Evolutionary conservation across 2,797 vertebrate genomes (phyloP), one percentile per base, ranked within the genome.

Genomic region (Tadarida brasiliensis): DNA sequence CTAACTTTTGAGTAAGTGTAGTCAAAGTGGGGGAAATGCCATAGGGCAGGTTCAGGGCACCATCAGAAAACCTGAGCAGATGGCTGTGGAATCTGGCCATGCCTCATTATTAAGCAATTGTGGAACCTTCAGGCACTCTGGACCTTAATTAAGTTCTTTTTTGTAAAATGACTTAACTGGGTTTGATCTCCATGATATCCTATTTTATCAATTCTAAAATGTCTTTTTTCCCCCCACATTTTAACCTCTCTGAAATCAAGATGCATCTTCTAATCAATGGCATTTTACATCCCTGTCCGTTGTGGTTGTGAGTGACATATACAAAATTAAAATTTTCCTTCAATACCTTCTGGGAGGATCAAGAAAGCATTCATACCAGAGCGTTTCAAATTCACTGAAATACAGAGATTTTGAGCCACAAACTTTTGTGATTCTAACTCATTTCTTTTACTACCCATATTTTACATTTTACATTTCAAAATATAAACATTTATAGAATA

Each of bases 111-210:
- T 88, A 97, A 94, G 59, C 81, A 92, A 54, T 17, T 61, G 2
- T 33, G 20, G 84, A 67, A 94, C 85, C 94, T 87, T 82, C 71
- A 61, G 65, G 17, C 47, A 67, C 82, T 90, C 28, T 92, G 77
- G 54, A 71, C 85, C 26, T 96, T 82, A 77, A 87, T 96, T 84
- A 80, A 84, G 83, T 65, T 95, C 61, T 90, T 87, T 90, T 95
- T 83, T 68, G 26, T 84, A 83, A 94, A 94, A 93, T 84, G 59
- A 91, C 39, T 93, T 86, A 54, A 59, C 22, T 87, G 28, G 22
- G 76, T 76, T 65, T 93, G 61, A 91, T 96, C 80, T 70, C 56
- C 51, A 17, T 30, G 51, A 89, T 65, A 59, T 16, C 4, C 44
- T 24, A 74, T 90, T 92, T 94, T 80, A 56, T 85, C 65, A 86